Conservation (phyloP, 2,113 vertebrate species). For the Pseudorasbora parva region DNA sequence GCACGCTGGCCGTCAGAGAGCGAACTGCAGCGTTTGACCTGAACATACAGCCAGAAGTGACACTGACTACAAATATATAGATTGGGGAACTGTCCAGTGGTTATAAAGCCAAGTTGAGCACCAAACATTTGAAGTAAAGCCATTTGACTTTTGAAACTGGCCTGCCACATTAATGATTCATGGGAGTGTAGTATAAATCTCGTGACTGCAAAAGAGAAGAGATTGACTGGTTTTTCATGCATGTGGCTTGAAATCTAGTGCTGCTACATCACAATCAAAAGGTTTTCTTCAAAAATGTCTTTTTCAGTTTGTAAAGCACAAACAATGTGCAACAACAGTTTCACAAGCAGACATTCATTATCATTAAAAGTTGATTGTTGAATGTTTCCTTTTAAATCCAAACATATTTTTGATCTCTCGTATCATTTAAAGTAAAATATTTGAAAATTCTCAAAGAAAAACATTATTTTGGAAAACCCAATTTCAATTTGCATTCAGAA, state of each 20-base stretch:
- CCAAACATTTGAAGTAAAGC: not conserved
- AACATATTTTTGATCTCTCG: not conserved
- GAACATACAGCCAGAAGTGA: not conserved
- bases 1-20: not conserved
- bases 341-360: not conserved
- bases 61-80: not conserved
- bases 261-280: slow-evolving; percentile 23
- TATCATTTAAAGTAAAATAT: not conserved
- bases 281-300: not conserved
- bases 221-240: not conserved
- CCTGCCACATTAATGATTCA: slow-evolving; percentile 23
- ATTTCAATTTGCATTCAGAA: not conserved
- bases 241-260: not conserved
- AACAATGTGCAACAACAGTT: not conserved
- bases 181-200: slow-evolving; percentile 19
- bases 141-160: slow-evolving; percentile 38
- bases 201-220: not conserved
- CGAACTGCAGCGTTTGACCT: not conserved
- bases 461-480: not conserved
- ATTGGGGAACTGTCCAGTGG: not conserved
- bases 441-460: not conserved
- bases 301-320: not conserved
- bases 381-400: not conserved
- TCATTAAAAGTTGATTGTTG: not conserved
- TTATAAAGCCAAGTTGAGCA: slow-evolving; percentile 19